Base-by-base conservation (phyloP, 2,888 invertebrate genomes). In the Mamestra brassicae region DNA sequence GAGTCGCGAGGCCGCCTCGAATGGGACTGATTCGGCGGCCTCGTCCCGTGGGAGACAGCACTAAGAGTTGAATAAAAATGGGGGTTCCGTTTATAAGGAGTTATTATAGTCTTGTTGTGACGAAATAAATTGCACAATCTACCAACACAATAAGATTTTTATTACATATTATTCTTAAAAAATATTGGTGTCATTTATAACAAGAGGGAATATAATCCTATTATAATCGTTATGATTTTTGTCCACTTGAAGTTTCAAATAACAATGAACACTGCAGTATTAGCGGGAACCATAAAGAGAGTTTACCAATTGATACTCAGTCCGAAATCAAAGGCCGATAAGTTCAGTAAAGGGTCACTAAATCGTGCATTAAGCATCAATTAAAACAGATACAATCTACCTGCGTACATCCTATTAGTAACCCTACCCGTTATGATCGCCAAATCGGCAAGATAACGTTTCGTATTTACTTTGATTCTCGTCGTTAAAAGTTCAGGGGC, bases 381-480 rank as follows among this genome's bases (percentile, higher is more conserved):
- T 92, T 91, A 92, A 91, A 83, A 80, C 83, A 85, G 88, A 88
- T 89, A 89, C 88, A 86, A 85, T 84, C 82, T 92, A 94, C 94
- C 93, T 94, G 94, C 90, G 90, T 89, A 91, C 92, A 89, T 91
- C 93, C 92, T 92, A 92, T 94, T 93, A 93, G 90, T 87, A 94
- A 94, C 95, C 95, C 95, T 95, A 90, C 93, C 92, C 92, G 92
- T 94, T 95, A 95, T 95, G 96, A 96, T 95, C 93, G 93, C 93
- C 92, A 92, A 96, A 95, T 96, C 95, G 94, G 94, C 95, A 96
- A 96, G 96, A 95, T 96, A 96, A 94, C 94, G 93, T 92, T 89
- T 91, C 93, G 96, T 96, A 96, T 96, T 96, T 96, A 96, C 96
- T 96, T 95, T 96, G 96, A 96, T 96, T 96, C 95, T 94, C 95